Percentiles rank a stretch among this genome's conserved stretches.
phyloP scores from a whole-genome alignment of 2,797 vertebrate genomes.

The Diceros bicornis region DNA sequence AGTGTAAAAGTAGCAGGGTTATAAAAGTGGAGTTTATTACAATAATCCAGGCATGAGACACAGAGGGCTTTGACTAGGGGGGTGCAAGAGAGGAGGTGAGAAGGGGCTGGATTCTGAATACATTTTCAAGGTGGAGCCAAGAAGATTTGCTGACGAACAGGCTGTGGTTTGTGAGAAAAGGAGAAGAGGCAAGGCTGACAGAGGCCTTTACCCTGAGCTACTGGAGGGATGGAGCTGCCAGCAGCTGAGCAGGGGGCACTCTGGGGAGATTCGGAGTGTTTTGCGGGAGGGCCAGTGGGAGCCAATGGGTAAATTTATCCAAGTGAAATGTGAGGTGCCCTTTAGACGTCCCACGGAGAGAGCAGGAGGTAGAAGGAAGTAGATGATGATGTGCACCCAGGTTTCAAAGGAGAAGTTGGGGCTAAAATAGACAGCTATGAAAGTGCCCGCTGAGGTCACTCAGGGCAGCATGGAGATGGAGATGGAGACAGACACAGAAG shows the following conservation, averaged over 20 bases:
- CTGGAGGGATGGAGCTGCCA: not conserved
- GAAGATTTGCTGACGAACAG: rapidly evolving
- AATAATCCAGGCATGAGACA: not conserved
- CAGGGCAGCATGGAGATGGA: not conserved
- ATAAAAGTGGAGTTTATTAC: not conserved
- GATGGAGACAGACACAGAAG: not conserved
- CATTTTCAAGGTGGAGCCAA: not conserved
- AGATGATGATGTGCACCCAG: rapidly evolving
- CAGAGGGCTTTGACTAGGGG: not conserved
- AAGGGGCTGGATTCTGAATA: not conserved
- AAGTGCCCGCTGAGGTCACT: not conserved
- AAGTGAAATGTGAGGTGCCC: rapidly evolving
- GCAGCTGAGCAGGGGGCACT: rapidly evolving
- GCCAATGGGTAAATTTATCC: not conserved
- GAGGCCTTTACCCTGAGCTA: not conserved
- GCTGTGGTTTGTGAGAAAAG: not conserved
- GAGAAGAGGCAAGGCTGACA: too few relatives aligned
- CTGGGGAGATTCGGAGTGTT: too few relatives aligned
- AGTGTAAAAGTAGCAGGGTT: not conserved
- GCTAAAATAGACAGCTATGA: not conserved
- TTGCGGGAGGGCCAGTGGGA: not conserved
- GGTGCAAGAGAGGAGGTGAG: too few relatives aligned
- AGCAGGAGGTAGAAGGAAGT: not conserved
- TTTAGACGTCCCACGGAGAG: not conserved
- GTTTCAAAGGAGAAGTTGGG: not conserved